phyloP scores from a whole-genome alignment of 2,888 invertebrate species.

The Xanthostigma xanthostigma region DNA sequence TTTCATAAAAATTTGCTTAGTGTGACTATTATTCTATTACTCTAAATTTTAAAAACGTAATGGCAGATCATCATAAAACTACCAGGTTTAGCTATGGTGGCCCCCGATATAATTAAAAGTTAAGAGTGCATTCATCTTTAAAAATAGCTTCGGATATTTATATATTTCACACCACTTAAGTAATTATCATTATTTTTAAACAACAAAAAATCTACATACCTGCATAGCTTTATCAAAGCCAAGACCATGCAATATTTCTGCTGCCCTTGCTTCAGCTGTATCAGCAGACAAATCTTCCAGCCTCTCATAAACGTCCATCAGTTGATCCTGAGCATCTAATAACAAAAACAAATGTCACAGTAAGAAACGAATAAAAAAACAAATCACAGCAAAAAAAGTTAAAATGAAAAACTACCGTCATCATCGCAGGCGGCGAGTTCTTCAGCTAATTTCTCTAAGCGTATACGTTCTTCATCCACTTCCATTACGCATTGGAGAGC shows the following conservation, averaged over 20 bases:
- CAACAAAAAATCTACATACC: conserved; percentile 9
- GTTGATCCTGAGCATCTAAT: conserved; percentile 77
- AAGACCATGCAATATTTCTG: conserved; percentile 88
- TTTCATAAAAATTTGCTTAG: too few relatives aligned
- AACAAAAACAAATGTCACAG: conserved; percentile 7
- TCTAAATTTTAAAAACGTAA: too few relatives aligned
- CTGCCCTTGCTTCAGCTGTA: conserved; percentile 88
- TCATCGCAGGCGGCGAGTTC: conserved; percentile 72
- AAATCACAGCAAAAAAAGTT: conserved; percentile 1
- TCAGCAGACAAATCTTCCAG: conserved; percentile 94
- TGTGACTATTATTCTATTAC: too few relatives aligned
- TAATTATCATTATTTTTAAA: too few relatives aligned
- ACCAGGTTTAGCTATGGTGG: too few relatives aligned
- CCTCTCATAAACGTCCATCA: conserved; percentile 95
- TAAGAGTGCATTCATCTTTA: not conserved
- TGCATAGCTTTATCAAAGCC: conserved; percentile 88
- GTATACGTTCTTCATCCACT: conserved; percentile 85
- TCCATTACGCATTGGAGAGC: conserved; percentile 96
- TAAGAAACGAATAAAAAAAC: not conserved
- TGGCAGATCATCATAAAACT: too few relatives aligned
- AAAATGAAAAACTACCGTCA: conserved; percentile 42
- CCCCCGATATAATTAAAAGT: not conserved
- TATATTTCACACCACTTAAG: too few relatives aligned
- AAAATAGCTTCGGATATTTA: not conserved
- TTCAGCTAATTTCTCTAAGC: conserved; percentile 86